These are phyloP conservation scores for Bostrychus sinensis DNA, from an alignment of 2,113 vertebrate species.

Conservation along the genomic window DNA sequence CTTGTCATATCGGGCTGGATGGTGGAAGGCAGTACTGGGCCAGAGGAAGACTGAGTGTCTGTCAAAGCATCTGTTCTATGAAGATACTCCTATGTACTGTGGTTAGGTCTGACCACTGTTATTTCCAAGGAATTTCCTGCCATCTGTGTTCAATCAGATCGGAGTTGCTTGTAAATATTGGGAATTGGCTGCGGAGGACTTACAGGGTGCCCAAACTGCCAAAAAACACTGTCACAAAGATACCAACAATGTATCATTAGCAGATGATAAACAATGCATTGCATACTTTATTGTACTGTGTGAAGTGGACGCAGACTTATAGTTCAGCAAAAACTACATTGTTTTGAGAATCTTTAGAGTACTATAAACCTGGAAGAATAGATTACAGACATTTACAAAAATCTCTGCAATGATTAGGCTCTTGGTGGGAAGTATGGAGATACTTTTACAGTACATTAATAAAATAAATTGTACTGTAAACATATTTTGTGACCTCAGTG, in stretches of 20 bases:
- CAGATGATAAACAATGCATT: background rate
- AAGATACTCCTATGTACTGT: conserved; percentile 92
- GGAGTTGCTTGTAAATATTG: conserved; percentile 94
- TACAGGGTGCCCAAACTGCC: conserved; percentile 76
- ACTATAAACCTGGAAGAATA: background rate
- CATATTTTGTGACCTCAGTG: too few relatives aligned
- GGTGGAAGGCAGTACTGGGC: conserved; percentile 73
- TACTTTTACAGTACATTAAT: too few relatives aligned
- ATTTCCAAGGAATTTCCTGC: conserved; percentile 98
- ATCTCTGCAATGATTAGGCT: too few relatives aligned
- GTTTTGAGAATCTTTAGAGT: background rate
- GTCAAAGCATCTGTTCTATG: conserved; percentile 82
- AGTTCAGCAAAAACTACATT: background rate
- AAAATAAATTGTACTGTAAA: too few relatives aligned
- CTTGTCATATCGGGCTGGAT: conserved; percentile 85
- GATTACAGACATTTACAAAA: background rate
- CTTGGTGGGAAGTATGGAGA: too few relatives aligned
- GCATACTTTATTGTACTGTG: background rate
- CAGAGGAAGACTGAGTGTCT: conserved; percentile 77
- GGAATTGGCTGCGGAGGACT: conserved; percentile 82
- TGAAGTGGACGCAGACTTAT: background rate
- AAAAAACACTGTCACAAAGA: conserved; percentile 63
- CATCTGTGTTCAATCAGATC: conserved; percentile 96
- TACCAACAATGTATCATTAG: conserved; percentile 26
- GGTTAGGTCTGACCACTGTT: conserved; percentile 94